Percentiles rank a stretch among this genome's conserved stretches.
Conservation (phyloP, 1,140 invertebrate species). For the Micrasema minimum region DNA sequence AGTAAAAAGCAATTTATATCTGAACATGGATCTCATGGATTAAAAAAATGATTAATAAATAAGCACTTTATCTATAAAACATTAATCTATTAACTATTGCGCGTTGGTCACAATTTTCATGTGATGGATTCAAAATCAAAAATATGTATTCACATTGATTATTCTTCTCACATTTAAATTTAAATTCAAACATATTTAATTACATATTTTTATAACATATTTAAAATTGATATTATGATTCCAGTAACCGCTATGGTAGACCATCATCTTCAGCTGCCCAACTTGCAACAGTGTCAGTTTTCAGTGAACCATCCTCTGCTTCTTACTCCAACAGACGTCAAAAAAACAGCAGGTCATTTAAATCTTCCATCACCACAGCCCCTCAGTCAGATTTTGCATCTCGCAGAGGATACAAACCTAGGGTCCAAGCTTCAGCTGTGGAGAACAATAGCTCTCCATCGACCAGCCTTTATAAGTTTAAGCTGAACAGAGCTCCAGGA, state of each 20-base stretch:
- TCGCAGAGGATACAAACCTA: conserved; percentile 71
- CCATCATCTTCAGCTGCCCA: conserved; percentile 63
- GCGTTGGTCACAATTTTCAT: too few relatives aligned
- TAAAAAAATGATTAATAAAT: too few relatives aligned
- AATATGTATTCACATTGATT: too few relatives aligned
- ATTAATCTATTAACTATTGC: too few relatives aligned
- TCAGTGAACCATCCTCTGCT: conserved; percentile 68
- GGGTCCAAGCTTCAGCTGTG: conserved; percentile 68
- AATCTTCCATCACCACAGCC: conserved; percentile 57
- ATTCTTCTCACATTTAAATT: too few relatives aligned
- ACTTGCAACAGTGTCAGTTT: conserved; percentile 72
- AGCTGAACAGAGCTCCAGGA: conserved; percentile 79
- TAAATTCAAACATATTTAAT: too few relatives aligned
- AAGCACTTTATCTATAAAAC: too few relatives aligned
- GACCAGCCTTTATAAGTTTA: conserved; percentile 77
- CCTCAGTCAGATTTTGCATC: conserved; percentile 62
- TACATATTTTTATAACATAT: too few relatives aligned
- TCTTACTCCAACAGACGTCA: conserved; percentile 62
- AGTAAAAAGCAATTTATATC: too few relatives aligned
- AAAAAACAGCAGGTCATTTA: conserved; percentile 62
- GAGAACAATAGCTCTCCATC: conserved; percentile 64
- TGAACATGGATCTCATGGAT: too few relatives aligned
- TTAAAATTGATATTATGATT: too few relatives aligned
- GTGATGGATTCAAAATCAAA: too few relatives aligned
- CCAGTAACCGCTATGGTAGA: conserved; percentile 65